A percentile compares a stretch with the other conserved stretches of the same genome.
Evolutionary conservation across 2,888 invertebrate genomes (phyloP).

Genomic region (Drosophila neutralis): DNA sequence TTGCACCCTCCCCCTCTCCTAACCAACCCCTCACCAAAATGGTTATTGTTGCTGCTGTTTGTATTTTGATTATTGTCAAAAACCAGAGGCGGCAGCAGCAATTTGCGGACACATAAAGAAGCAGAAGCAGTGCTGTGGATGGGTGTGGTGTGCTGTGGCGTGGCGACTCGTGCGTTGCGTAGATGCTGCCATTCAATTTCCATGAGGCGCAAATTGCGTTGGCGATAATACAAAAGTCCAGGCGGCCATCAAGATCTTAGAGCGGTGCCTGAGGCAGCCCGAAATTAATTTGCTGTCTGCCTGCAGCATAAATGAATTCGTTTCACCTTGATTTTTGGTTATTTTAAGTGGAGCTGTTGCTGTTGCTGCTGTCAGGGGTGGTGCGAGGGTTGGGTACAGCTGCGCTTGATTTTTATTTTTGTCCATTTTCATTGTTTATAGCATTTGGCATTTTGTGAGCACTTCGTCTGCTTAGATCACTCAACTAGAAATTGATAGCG

Average conservation of each 20-base stretch:
- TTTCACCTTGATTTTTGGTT: conserved; percentile 60
- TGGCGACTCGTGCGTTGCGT: conserved; percentile 21
- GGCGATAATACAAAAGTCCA: conserved; percentile 57
- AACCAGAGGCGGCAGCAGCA: conserved; percentile 62
- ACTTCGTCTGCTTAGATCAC: conserved; percentile 69
- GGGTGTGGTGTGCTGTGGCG: neutral
- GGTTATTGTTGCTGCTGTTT: conserved; percentile 44
- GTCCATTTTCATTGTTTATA: conserved; percentile 66
- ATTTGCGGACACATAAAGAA: conserved; percentile 61
- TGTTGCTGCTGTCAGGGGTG: neutral
- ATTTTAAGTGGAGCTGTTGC: conserved; percentile 48
- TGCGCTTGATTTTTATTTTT: conserved; percentile 35
- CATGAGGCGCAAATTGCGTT: conserved; percentile 69
- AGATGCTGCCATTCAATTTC: conserved; percentile 51
- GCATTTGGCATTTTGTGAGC: conserved; percentile 47
- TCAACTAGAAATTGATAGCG: conserved; percentile 76
- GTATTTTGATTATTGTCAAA: conserved; percentile 75
- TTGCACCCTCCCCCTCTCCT: neutral
- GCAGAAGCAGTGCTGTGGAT: neutral
- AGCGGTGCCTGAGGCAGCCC: conserved; percentile 21
- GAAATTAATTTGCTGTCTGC: conserved; percentile 72
- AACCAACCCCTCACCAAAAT: neutral
- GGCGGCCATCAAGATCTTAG: conserved; percentile 61
- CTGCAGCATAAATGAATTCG: conserved; percentile 68
- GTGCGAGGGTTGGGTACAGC: conserved; percentile 15